phyloP scores from a whole-genome alignment of 2,113 vertebrate species.

The Sinocyclocheilus anshuiensis region DNA sequence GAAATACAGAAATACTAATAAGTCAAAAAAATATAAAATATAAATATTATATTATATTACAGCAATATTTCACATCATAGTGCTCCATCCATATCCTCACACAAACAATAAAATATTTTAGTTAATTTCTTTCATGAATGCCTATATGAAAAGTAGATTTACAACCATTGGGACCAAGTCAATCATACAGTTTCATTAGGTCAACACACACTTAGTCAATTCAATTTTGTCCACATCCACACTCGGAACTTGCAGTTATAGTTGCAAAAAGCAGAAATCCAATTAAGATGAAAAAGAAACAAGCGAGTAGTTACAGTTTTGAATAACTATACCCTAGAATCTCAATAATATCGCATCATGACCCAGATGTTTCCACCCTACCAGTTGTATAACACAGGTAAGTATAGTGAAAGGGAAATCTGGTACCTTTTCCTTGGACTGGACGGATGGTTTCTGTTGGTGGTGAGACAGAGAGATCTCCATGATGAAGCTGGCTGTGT shows the following conservation, averaged over 20 bases:
- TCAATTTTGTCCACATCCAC: not conserved
- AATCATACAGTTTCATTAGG: not conserved
- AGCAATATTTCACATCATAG: too few species aligned
- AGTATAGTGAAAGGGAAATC: not conserved
- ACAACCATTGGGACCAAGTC: not conserved
- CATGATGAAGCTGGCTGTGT: constrained; percentile 42
- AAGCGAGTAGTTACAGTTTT: not conserved
- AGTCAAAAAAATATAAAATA: too few species aligned
- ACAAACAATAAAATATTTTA: not conserved
- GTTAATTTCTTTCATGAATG: not conserved
- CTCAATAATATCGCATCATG: not conserved
- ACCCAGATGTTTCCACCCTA: not conserved
- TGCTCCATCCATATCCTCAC: not conserved
- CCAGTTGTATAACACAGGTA: not conserved
- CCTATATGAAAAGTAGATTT: not conserved
- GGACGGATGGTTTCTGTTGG: constrained; percentile 11
- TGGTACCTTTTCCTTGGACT: constrained; percentile 56
- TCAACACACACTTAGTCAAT: not conserved
- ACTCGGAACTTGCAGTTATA: not conserved
- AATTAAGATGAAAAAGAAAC: not conserved
- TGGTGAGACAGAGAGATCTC: constrained; percentile 36
- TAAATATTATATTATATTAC: too few species aligned
- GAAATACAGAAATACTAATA: too few species aligned
- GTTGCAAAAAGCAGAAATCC: not conserved
- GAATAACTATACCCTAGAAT: not conserved